Evolutionary conservation across 2,113 vertebrate species (phyloP).

Genomic region (Calyptommatus sinebrachiatus): DNA sequence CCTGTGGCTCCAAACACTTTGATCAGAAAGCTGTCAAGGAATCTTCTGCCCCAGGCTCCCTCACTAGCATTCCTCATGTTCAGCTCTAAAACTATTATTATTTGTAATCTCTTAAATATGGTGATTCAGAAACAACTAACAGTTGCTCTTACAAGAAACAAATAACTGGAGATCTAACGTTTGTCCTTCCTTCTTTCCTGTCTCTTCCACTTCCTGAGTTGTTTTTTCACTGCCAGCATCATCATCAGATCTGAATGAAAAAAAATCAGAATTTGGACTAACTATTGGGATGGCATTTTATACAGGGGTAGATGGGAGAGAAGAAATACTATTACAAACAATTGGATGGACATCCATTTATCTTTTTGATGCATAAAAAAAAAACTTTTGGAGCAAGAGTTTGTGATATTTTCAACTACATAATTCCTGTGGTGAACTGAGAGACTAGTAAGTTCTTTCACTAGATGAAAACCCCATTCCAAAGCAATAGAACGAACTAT

Average conservation of each 20-base stretch:
- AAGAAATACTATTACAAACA: background rate
- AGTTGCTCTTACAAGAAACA: background rate
- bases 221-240: too few species aligned
- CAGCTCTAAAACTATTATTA: background rate
- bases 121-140: background rate
- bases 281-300: background rate
- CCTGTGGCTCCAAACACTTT: background rate
- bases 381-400: background rate
- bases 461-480: too few species aligned
- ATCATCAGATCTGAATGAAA: background rate
- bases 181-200: background rate
- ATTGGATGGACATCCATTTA: background rate
- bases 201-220: too few species aligned
- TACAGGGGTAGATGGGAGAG: too few species aligned
- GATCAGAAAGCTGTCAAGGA: constrained; percentile 7
- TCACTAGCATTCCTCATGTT: background rate
- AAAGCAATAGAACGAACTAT: too few species aligned
- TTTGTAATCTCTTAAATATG: constrained; percentile 3
- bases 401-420: too few species aligned
- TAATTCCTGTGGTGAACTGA: too few species aligned
- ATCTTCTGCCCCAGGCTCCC: constrained; percentile 3
- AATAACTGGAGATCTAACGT: background rate
- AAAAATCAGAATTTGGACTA: background rate
- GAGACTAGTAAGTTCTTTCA: too few species aligned
- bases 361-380: too few species aligned